Conservation (phyloP, 2,797 vertebrate species). For the Tauraco hartlaubi region DNA sequence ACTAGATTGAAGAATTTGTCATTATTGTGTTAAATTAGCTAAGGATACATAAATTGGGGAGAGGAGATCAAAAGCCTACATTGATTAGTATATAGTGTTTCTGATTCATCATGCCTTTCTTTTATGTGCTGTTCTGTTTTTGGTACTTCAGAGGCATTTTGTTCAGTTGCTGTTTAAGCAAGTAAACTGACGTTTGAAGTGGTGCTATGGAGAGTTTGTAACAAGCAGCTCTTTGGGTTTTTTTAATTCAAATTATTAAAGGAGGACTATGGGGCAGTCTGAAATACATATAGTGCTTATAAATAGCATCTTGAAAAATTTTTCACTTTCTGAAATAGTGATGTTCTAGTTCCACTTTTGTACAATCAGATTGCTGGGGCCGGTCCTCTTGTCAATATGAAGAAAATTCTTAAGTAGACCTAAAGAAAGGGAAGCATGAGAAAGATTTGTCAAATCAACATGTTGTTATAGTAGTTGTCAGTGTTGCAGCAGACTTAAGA, state of each 20-base stretch:
- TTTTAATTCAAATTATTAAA: background rate
- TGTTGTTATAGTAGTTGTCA: background rate
- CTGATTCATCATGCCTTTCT: background rate
- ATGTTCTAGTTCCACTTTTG: background rate
- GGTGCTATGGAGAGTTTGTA: background rate
- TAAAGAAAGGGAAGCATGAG: background rate
- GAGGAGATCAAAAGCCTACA: background rate
- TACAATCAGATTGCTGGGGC: background rate
- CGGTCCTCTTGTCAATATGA: background rate
- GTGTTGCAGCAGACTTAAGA: background rate
- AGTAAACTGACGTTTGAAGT: background rate
- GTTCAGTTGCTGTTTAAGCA: background rate
- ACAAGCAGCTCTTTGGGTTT: background rate
- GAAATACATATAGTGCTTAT: background rate
- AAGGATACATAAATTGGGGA: background rate
- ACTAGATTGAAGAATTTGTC: background rate
- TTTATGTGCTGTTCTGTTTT: background rate
- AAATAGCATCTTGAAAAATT: background rate
- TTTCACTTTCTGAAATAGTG: background rate
- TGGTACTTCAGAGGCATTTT: background rate
- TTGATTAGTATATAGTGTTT: background rate
- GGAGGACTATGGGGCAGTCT: background rate
- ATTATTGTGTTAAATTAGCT: background rate
- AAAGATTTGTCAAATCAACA: background rate
- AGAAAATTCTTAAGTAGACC: background rate